Percentiles rank a stretch among this genome's conserved stretches.
Evolutionary conservation across 1,140 invertebrate genomes (phyloP).

Genomic region (Pseudomyrmex gracilis): DNA sequence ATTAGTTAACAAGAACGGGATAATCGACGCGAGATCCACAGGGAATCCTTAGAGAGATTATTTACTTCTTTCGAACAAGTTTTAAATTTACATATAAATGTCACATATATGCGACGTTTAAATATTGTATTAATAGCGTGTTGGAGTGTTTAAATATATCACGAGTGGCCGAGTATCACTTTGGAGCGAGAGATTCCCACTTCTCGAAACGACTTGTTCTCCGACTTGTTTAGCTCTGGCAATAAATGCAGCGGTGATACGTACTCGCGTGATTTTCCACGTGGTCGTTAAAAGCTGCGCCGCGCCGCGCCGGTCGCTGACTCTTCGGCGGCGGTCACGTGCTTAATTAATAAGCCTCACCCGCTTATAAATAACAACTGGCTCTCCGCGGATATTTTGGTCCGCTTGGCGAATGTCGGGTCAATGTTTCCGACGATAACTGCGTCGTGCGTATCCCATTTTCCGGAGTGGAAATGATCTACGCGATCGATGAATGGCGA

Average conservation of each 20-base stretch:
- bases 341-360: slow-evolving; percentile 57
- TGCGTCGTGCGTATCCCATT: background rate
- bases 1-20: background rate
- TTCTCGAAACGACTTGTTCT: slow-evolving; percentile 11
- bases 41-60: too few relatives aligned
- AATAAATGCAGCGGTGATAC: slow-evolving; percentile 32
- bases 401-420: slow-evolving; percentile 29
- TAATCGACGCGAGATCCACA: too few relatives aligned
- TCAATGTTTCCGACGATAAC: slow-evolving; percentile 58
- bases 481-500: background rate
- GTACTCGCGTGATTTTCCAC: slow-evolving; percentile 53
- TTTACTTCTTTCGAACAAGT: too few relatives aligned
- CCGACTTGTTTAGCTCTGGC: slow-evolving; percentile 37
- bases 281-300: slow-evolving; percentile 36
- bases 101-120: too few relatives aligned
- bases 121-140: background rate
- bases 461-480: slow-evolving; percentile 3
- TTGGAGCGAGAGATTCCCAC: slow-evolving; percentile 14
- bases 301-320: slow-evolving; percentile 57
- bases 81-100: too few relatives aligned
- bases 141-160: background rate
- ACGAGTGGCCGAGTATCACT: background rate
- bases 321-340: slow-evolving; percentile 27
- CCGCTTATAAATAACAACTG: slow-evolving; percentile 46
- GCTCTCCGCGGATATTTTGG: slow-evolving; percentile 54